These are phyloP conservation scores for Tragelaphus scriptus DNA, from an alignment of 2,113 vertebrate genomes.

Conservation along the genomic window DNA sequence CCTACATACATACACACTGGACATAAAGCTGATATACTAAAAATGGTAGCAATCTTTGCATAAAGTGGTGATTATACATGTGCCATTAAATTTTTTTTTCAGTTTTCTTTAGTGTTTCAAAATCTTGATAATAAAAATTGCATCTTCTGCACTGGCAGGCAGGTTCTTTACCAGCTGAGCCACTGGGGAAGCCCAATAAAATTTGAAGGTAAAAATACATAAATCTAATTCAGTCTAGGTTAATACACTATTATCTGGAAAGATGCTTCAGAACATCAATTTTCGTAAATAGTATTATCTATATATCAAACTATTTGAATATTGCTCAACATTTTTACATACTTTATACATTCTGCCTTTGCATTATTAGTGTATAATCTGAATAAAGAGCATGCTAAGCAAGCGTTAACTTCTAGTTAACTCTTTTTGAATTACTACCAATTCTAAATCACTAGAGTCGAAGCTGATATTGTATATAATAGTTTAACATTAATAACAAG, in stretches of 20 bases:
- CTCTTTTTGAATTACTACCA: not conserved
- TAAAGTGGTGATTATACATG: not conserved
- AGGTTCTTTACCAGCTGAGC: not conserved
- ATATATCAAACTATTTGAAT: not conserved
- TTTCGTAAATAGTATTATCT: not conserved
- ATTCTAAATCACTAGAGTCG: not conserved
- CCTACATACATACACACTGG: not conserved
- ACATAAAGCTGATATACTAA: not conserved
- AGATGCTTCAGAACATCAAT: not conserved
- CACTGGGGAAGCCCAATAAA: not conserved
- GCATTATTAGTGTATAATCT: not conserved
- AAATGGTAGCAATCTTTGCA: not conserved
- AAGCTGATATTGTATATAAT: not conserved
- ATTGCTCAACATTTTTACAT: not conserved
- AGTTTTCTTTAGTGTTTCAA: not conserved
- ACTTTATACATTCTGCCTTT: not conserved
- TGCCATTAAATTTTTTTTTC: not conserved
- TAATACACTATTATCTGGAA: not conserved
- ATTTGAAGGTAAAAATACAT: not conserved
- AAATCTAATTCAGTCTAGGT: not conserved
- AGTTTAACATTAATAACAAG: conserved; percentile 14
- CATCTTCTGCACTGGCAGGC: not conserved
- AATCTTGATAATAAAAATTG: not conserved
- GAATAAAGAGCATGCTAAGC: not conserved
- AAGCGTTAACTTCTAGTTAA: not conserved